Conservation (phyloP, 2,797 vertebrate genomes). For the Thamnophis elegans region DNA sequence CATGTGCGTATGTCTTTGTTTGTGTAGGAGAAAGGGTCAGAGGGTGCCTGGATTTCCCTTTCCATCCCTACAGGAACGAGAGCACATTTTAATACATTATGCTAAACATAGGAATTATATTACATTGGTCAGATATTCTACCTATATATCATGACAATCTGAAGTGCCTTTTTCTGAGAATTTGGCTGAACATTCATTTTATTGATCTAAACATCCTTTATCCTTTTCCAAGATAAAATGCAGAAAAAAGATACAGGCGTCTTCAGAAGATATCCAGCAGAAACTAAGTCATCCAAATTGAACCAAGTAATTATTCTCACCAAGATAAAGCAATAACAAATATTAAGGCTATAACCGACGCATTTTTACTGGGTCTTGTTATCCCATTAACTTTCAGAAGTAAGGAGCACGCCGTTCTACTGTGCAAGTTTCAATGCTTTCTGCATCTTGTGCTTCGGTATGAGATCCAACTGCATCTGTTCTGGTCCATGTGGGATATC, state of each 20-base stretch:
- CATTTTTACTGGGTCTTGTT: not conserved
- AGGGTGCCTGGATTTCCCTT: not conserved
- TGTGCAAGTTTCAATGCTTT: not conserved
- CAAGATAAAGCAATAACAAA: not conserved
- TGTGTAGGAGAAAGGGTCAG: not conserved
- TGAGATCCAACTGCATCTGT: not conserved
- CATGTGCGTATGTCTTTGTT: accelerated
- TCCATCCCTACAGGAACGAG: not conserved
- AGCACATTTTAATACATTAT: not conserved
- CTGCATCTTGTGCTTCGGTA: not conserved
- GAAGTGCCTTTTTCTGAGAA: not conserved
- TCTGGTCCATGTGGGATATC: not conserved
- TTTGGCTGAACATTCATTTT: not conserved
- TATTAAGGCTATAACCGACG: not conserved
- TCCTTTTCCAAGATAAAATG: not conserved
- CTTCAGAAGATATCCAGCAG: not conserved
- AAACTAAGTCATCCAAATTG: not conserved
- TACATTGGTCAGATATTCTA: not conserved
- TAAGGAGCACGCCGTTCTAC: not conserved
- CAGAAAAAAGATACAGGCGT: not conserved
- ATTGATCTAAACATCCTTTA: not conserved
- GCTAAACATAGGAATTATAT: not conserved
- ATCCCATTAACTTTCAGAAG: not conserved
- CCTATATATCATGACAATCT: not conserved
- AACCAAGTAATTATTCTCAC: not conserved